Percentiles rank a stretch among this genome's conserved stretches.
These are phyloP conservation scores for Drosophila athabasca DNA, from an alignment of 1,140 invertebrate species.

Conservation along the genomic window DNA sequence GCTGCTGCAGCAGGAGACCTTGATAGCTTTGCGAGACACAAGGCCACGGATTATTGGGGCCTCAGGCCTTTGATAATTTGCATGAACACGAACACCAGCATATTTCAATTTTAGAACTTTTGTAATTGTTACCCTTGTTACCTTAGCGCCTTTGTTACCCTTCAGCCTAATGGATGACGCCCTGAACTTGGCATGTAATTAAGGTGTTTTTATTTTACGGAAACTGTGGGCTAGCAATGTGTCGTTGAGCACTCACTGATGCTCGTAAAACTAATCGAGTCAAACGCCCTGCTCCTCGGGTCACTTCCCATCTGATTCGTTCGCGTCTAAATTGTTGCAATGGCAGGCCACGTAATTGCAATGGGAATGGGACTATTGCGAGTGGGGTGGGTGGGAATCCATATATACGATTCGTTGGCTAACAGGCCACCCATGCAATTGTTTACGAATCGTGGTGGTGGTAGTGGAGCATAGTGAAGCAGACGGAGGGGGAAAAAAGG, in stretches of 20 bases:
- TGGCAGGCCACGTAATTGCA: slow-evolving; percentile 44
- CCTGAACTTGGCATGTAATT: slow-evolving; percentile 67
- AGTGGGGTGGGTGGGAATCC: slow-evolving; percentile 48
- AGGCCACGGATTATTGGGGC: slow-evolving; percentile 31
- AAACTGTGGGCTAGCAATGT: slow-evolving; percentile 20
- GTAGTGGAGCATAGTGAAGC: too few relatives aligned
- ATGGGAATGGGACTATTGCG: slow-evolving; percentile 33
- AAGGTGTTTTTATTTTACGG: slow-evolving; percentile 49
- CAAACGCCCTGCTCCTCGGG: slow-evolving; percentile 29
- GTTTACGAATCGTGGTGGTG: slow-evolving; percentile 30
- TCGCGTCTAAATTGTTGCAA: slow-evolving; percentile 50
- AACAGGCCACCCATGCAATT: slow-evolving; percentile 47
- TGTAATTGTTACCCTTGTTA: too few relatives aligned
- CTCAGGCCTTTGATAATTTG: slow-evolving; percentile 42
- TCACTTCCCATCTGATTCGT: slow-evolving; percentile 11
- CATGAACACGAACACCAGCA: slow-evolving; percentile 14
- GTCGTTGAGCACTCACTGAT: slow-evolving; percentile 37
- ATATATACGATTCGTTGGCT: slow-evolving; percentile 24
- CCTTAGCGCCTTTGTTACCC: not conserved
- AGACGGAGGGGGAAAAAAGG: slow-evolving; percentile 3
- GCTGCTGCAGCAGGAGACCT: slow-evolving; percentile 51
- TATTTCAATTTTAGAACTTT: slow-evolving; percentile 20
- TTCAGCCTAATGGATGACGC: slow-evolving; percentile 13
- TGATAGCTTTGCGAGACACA: slow-evolving; percentile 35
- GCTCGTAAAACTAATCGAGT: slow-evolving; percentile 29